Conservation (phyloP, 2,888 invertebrate genomes). For the Zhengitettix transpicula region DNA sequence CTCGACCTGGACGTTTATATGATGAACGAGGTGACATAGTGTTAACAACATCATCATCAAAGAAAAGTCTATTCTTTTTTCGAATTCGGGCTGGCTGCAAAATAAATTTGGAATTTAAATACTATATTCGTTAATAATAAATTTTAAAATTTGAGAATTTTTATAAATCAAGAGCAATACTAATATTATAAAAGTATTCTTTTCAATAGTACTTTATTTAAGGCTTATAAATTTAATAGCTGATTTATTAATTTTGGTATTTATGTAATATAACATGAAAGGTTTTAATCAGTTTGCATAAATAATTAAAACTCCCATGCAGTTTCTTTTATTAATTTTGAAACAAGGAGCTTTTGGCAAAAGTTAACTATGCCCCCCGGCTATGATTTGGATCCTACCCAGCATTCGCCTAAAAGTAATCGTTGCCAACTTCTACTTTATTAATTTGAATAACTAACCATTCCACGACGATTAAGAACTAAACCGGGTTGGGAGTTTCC, state of each 20-base stretch:
- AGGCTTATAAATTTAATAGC: too few species aligned
- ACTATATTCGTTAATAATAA: not conserved
- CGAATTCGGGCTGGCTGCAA: slow-evolving; percentile 61
- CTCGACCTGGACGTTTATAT: slow-evolving; percentile 46
- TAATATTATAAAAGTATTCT: not conserved
- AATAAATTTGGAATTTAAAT: not conserved
- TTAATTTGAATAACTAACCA: slow-evolving; percentile 27
- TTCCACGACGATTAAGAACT: slow-evolving; percentile 68
- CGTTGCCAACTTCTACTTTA: too few species aligned
- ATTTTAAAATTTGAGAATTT: not conserved
- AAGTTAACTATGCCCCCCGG: too few species aligned
- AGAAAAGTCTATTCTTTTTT: slow-evolving; percentile 77
- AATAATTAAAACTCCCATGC: too few species aligned
- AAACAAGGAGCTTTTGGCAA: too few species aligned
- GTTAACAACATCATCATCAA: slow-evolving; percentile 75
- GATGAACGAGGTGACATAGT: slow-evolving; percentile 58
- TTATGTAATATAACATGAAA: too few species aligned
- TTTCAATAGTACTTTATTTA: too few species aligned
- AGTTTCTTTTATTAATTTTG: too few species aligned
- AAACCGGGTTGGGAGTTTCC: slow-evolving; percentile 54
- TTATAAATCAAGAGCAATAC: not conserved
- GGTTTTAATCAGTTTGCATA: too few species aligned
- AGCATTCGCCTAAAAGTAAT: too few species aligned
- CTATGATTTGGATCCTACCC: too few species aligned
- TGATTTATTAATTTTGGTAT: too few species aligned